Evolutionary conservation across 2,888 invertebrate species (phyloP), one percentile per base, ranked within the genome.

Genomic region (Ormyrus nitidulus): DNA sequence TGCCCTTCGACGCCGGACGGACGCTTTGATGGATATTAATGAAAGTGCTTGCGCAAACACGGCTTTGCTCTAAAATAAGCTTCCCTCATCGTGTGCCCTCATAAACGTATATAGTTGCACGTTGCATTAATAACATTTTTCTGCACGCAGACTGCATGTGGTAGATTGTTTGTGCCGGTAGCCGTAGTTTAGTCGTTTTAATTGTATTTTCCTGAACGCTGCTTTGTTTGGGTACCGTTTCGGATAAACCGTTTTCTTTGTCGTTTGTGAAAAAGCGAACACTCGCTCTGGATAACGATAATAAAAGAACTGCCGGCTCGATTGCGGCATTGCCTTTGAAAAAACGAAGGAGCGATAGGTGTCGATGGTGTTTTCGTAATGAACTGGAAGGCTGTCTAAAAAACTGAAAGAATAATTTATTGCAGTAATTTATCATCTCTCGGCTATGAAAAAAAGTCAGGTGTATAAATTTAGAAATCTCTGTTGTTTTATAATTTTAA

Each of bases 21-120:
- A 65, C 49, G 64, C 61, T 70, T 77, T 70, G 65, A 77, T 69
- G 68, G 49, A 71, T 65, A 77, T 65, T 73, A 80, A 82, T 73
- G 77, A 82, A 80, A 77, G 64, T 82, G 83, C 83, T 84, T 84
- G 82, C 79, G 79, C 83, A 81, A 81, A 82, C 79, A 82, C 82
- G 79, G 84, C 84, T 84, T 83, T 72, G 83, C 83, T 84, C 69
- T 70, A 56, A 73, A 73, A 65, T 48, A 77, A 79, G 11, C 70
- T 81, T 78, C 58, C 79, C 76, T 83, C 83, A 76, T 82, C 51
- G 6, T 11, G 81, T 83, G 83, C 80, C 79, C 81, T 80, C 78
- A 76, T 84, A 79, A 74, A 59, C 46, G 46, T 64, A 34, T n/a
- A 34, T 9, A 56, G 34, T 46, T 54, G 61, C 53, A 69, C 48